Evolutionary conservation across 2,113 vertebrate genomes (phyloP).

Genomic region (Mustela nigripes): DNA sequence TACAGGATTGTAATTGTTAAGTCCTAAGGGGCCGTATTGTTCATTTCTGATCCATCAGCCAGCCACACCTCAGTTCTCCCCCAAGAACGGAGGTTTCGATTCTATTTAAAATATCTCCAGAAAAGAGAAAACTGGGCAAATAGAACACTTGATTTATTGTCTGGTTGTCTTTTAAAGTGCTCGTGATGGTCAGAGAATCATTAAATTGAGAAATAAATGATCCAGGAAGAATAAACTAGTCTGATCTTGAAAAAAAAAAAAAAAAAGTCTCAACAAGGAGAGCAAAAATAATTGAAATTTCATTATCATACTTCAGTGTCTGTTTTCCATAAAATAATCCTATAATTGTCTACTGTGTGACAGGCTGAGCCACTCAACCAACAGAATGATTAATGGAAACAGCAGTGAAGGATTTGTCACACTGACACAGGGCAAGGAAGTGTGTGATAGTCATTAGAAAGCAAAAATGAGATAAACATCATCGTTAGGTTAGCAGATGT

Average conservation of each 20-base stretch:
- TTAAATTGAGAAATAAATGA: conserved; percentile 60
- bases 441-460: conserved; percentile 61
- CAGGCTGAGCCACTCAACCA: conserved; percentile 48
- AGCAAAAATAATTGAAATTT: conserved; percentile 69
- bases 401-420: conserved; percentile 66
- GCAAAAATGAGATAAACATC: background rate
- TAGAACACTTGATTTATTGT: conserved; percentile 28
- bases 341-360: conserved; percentile 63
- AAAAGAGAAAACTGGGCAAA: background rate
- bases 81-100: background rate
- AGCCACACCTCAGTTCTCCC: background rate
- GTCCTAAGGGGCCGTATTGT: background rate
- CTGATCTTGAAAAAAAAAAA: background rate
- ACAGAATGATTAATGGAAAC: conserved; percentile 55
- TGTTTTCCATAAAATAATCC: conserved; percentile 60
- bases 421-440: conserved; percentile 53
- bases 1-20: background rate
- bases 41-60: background rate
- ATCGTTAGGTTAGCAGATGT: background rate
- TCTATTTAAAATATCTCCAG: conserved; percentile 3
- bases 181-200: background rate
- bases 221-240: background rate
- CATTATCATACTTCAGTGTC: background rate
- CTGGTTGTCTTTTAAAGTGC: conserved; percentile 38
- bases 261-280: background rate